Percentiles rank a stretch among this genome's conserved stretches.
Evolutionary conservation across 1,140 invertebrate species (phyloP).

Genomic region (Drosophila leontia): DNA sequence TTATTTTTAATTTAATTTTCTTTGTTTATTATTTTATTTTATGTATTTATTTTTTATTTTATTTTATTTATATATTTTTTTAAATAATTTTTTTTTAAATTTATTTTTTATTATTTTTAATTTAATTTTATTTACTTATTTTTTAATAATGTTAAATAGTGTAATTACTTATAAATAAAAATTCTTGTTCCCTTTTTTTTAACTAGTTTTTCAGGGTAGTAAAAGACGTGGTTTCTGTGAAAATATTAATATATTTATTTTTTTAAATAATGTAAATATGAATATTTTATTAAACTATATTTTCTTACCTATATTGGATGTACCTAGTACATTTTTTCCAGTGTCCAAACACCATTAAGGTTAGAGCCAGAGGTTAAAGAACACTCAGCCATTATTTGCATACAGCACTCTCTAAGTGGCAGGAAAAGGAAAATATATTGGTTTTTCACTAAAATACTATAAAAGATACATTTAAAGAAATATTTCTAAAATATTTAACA

Average conservation of each 20-base stretch:
- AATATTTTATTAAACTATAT: no score
- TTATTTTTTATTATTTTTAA: not conserved
- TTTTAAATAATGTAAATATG: no score
- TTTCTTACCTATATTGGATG: not conserved
- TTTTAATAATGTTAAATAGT: no score
- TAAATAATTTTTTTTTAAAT: no score
- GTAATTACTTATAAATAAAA: no score
- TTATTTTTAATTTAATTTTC: not conserved
- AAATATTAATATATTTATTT: not conserved
- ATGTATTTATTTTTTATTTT: not conserved
- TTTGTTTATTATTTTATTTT: not conserved
- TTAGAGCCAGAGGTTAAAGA: conserved; percentile 10
- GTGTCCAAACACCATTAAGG: not conserved
- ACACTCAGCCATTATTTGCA: conserved; percentile 75
- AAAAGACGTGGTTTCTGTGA: no score
- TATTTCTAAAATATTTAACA: not conserved
- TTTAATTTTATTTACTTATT: no score
- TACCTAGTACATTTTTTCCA: not conserved
- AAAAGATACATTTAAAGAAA: not conserved
- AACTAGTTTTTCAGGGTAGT: no score
- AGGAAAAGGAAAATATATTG: conserved; percentile 3
- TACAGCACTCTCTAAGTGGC: conserved; percentile 35
- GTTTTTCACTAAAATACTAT: not conserved
- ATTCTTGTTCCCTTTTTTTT: no score
- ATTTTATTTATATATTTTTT: not conserved